Evolutionary conservation across 2,797 vertebrate genomes (phyloP).

Genomic region (Muscicapa striata): DNA sequence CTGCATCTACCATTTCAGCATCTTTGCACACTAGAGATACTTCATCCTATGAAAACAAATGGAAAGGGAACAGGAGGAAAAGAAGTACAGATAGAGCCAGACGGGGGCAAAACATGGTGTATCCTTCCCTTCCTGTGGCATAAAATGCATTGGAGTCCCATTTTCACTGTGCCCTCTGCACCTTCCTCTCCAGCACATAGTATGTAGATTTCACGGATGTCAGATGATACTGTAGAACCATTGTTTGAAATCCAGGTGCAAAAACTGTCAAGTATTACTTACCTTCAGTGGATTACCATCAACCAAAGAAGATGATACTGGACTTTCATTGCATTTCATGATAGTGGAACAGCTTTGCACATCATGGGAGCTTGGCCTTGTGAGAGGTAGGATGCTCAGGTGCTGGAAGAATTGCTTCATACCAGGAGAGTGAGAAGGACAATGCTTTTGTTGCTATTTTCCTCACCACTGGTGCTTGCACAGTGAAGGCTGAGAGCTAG

Average conservation of each 20-base stretch:
- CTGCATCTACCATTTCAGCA: background rate
- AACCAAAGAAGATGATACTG: background rate
- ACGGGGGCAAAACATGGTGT: background rate
- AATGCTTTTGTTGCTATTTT: background rate
- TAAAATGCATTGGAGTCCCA: background rate
- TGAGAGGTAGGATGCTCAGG: background rate
- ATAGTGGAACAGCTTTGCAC: background rate
- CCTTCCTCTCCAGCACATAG: background rate
- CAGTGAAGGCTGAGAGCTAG: background rate
- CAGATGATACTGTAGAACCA: background rate
- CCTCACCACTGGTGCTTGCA: background rate
- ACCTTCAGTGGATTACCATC: background rate
- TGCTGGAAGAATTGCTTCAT: background rate
- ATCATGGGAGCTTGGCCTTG: background rate
- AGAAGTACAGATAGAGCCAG: background rate
- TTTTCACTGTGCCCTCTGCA: background rate
- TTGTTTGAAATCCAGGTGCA: background rate
- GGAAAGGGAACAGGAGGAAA: background rate
- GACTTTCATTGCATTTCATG: background rate
- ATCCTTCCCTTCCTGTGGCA: background rate
- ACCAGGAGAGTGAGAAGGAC: background rate
- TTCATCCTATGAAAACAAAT: background rate
- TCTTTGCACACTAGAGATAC: background rate
- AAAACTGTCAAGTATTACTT: background rate
- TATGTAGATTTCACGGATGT: background rate